Base-by-base conservation (phyloP, 2,797 vertebrate genomes). In the Pseudotriccus pelzelni region DNA sequence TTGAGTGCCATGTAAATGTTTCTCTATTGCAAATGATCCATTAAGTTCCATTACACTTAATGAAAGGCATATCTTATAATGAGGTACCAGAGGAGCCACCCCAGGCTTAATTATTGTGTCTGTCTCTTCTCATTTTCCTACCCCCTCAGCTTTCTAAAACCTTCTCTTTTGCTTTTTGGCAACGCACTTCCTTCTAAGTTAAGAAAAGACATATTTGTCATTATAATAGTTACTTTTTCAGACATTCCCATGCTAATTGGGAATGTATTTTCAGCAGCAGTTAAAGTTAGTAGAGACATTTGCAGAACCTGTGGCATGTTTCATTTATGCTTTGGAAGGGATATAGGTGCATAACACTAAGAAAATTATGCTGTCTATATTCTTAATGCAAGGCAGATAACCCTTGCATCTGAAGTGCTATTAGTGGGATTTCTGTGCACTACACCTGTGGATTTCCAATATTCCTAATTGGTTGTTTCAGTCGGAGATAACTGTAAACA, bases 31-130 rank as follows among this genome's bases (percentile, higher is more conserved):
- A 93, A 90, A 95, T 81, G 87, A 91, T 94, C 91, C 58, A 90
- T 94, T 96, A 93, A 93, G 70, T 94, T 96, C 56, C 82, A 94
- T 96, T 97, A 72, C 76, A 64, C 28, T 88, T 96, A 96, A 90
- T 94, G 87, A 93, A 94, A 94, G 91, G 63, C 81, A 30, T 75
- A 55, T 90, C 77, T 92, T 87, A 76, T 41, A 86, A 87, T 68
- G 88, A 94, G 85, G 69, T 91, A 92, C 66, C 21, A 73, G 87
- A 96, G 78, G 62, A 95, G 69, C 39, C 60, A 82, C 58, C 62
- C 28, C 44, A 89, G 44, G 47, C 83, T 95, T 95, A 90, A 93
- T 96, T 93, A 92, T n/a, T 85, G 46, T 74, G 69, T 78, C 67
- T 92, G 49, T 91, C 87, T 93, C 55, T 88, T 78, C 72, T 53